Evolutionary conservation across 2,797 vertebrate species (phyloP).

Genomic region (Furcifer pardalis): DNA sequence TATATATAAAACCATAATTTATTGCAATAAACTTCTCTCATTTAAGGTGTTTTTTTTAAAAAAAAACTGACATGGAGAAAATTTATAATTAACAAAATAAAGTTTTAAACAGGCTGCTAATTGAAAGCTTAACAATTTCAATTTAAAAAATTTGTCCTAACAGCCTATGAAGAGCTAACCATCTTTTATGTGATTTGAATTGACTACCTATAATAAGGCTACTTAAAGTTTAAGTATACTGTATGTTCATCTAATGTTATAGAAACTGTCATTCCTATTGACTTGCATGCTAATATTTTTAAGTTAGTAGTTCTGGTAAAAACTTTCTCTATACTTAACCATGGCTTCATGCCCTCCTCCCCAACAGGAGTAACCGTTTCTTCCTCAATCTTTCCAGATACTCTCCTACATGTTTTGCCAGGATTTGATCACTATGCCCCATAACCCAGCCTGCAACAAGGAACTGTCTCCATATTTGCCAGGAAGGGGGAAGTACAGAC

Average conservation of each 20-base stretch:
- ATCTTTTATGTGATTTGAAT: not conserved
- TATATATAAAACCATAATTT: not conserved
- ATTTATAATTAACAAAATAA: not conserved
- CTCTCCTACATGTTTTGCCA: slow-evolving; percentile 14
- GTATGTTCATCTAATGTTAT: not conserved
- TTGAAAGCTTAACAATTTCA: not conserved
- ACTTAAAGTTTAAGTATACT: not conserved
- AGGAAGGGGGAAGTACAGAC: slow-evolving; percentile 4
- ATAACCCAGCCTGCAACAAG: slow-evolving; percentile 18
- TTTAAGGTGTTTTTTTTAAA: not conserved
- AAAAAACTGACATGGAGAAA: not conserved
- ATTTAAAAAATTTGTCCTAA: not conserved
- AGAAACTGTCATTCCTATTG: not conserved
- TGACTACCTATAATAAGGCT: not conserved
- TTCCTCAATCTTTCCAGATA: not conserved
- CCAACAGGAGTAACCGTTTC: not conserved
- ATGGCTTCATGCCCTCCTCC: not conserved
- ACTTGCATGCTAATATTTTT: slow-evolving; percentile 11
- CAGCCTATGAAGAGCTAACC: not conserved
- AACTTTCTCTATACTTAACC: not conserved
- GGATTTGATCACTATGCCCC: slow-evolving; percentile 19
- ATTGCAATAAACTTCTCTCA: not conserved
- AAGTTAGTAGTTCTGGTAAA: not conserved
- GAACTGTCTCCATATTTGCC: slow-evolving; percentile 14
- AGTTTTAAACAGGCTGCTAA: not conserved